These are phyloP conservation scores for Actinernus sp. DNA, from an alignment of 92 coral and sea anemone species.

Conservation along the genomic window DNA sequence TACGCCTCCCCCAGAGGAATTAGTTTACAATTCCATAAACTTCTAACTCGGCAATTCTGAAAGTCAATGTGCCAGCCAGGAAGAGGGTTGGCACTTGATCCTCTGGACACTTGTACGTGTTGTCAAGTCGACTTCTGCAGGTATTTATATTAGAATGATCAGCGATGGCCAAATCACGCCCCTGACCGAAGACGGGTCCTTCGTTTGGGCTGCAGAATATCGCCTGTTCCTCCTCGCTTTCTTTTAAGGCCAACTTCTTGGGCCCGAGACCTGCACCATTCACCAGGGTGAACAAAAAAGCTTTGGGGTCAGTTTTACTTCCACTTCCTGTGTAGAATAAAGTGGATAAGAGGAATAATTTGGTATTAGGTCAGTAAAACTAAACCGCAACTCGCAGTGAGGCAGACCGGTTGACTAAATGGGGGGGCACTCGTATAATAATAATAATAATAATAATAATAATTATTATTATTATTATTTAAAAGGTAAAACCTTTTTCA, in stretches of 20 bases:
- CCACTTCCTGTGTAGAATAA: constrained; percentile 30
- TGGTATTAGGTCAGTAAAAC: no score
- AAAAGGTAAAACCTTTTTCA: no score
- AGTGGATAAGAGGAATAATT: no score
- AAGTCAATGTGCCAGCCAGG: constrained; percentile 27
- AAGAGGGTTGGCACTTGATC: constrained; percentile 28
- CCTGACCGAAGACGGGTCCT: constrained; percentile 36
- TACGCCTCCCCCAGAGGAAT: no score
- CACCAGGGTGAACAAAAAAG: constrained; percentile 24
- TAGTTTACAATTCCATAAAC: constrained; percentile 12
- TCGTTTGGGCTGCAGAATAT: constrained; percentile 23
- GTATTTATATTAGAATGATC: constrained; percentile 11
- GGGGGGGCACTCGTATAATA: no score
- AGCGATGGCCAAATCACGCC: constrained; percentile 30
- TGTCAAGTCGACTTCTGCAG: constrained; percentile 26
- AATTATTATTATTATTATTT: no score
- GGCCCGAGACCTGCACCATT: constrained; percentile 29
- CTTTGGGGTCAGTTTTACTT: constrained; percentile 17
- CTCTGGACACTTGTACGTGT: constrained; percentile 31
- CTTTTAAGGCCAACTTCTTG: constrained; percentile 4
- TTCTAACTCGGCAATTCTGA: constrained; percentile 21
- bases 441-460: no score
- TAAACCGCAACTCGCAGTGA: no score
- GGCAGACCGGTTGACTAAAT: no score
- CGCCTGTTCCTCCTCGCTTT: constrained; percentile 38